Conservation (phyloP, 64 coral and sea anemone species). For the Porites lutea region DNA sequence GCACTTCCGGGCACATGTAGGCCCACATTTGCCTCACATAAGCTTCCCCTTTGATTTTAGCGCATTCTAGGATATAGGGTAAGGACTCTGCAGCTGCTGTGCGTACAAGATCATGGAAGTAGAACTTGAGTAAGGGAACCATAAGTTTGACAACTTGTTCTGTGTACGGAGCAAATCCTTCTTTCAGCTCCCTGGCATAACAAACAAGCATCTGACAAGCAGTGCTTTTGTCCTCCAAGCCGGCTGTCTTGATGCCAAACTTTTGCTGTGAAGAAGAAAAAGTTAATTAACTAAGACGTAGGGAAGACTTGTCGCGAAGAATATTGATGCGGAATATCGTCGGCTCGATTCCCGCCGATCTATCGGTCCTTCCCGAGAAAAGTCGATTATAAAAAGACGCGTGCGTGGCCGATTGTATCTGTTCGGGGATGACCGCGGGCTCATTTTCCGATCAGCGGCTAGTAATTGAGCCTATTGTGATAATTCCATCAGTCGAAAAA, state of each 20-base stretch:
- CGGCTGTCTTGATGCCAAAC: conserved; percentile 99
- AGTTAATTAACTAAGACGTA: neutral
- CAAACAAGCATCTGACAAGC: conserved; percentile 98
- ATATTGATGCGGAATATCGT: too few relatives aligned
- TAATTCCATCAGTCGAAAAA: too few relatives aligned
- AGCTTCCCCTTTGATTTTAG: conserved; percentile 89
- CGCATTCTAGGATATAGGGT: conserved; percentile 87
- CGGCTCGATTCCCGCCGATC: too few relatives aligned
- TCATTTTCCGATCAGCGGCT: too few relatives aligned
- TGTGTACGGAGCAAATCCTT: conserved; percentile 91
- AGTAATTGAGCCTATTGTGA: too few relatives aligned
- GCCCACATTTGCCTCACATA: conserved; percentile 98
- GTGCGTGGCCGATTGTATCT: too few relatives aligned
- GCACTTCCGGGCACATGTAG: conserved; percentile 86
- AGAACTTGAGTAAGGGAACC: conserved; percentile 97
- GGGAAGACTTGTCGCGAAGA: too few relatives aligned
- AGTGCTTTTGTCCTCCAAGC: conserved; percentile 98
- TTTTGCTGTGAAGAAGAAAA: conserved; percentile 76
- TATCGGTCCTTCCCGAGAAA: too few relatives aligned
- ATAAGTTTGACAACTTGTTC: conserved; percentile 96
- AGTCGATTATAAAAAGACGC: too few relatives aligned
- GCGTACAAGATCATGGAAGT: conserved; percentile 98
- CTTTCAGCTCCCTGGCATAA: conserved; percentile 96
- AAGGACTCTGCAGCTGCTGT: conserved; percentile 93
- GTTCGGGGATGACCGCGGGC: too few relatives aligned